Evolutionary conservation across 2,888 invertebrate genomes (phyloP).

Genomic region (Dryobotodes eremita): DNA sequence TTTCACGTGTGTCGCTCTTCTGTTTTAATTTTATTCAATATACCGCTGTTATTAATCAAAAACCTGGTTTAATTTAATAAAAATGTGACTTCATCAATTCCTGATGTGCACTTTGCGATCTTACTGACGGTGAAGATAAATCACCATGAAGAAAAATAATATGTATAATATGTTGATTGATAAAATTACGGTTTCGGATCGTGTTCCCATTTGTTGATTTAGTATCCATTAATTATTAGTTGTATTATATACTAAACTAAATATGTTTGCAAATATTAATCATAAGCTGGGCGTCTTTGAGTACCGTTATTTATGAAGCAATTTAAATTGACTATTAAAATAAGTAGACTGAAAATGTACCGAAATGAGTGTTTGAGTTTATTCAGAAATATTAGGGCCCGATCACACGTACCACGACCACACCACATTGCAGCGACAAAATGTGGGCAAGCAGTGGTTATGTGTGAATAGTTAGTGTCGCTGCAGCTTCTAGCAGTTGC

Average conservation of each 20-base stretch:
- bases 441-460: too few species aligned
- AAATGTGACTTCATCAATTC: background rate
- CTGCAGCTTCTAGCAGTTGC: too few species aligned
- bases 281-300: background rate
- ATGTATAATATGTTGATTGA: background rate
- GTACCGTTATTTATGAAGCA: constrained; percentile 21
- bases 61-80: background rate
- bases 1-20: background rate
- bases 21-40: background rate
- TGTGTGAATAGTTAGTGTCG: too few species aligned
- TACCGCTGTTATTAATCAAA: background rate
- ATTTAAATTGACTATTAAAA: constrained; percentile 15
- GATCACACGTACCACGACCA: too few species aligned
- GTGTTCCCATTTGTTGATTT: constrained; percentile 17
- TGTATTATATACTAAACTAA: constrained; percentile 13
- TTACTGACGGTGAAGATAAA: background rate
- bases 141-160: background rate
- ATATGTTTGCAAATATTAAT: constrained; percentile 36
- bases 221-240: constrained; percentile 15
- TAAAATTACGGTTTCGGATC: background rate
- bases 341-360: constrained; percentile 4
- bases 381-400: background rate
- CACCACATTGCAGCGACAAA: too few species aligned
- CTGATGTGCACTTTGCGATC: background rate
- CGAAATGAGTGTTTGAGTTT: background rate